phyloP scores from a whole-genome alignment of 2,797 vertebrate species.

The Microctenopoma stevenorrisi region DNA sequence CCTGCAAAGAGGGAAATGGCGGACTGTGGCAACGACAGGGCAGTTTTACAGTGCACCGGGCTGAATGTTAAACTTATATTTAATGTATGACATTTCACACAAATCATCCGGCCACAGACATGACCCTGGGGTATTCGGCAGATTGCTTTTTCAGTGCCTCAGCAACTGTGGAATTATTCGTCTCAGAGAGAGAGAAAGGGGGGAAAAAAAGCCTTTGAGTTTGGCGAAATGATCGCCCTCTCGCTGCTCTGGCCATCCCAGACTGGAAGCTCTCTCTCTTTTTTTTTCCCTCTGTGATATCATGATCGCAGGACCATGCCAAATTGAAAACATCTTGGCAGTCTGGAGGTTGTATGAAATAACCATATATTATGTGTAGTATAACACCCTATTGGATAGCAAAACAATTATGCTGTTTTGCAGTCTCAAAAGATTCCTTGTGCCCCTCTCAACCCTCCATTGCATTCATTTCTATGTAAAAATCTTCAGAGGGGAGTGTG shows the following conservation, averaged over 20 bases:
- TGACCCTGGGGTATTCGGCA: constrained; percentile 89
- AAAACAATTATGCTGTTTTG: constrained; percentile 86
- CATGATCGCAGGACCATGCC: constrained; percentile 87
- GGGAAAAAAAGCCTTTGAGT: constrained; percentile 78
- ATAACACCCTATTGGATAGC: constrained; percentile 84
- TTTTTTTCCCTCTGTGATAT: constrained; percentile 80
- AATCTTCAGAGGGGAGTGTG: constrained; percentile 71
- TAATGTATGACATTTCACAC: constrained; percentile 92
- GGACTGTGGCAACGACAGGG: constrained; percentile 82
- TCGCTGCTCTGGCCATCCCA: constrained; percentile 82
- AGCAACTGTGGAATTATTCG: constrained; percentile 90
- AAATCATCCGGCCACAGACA: constrained; percentile 90
- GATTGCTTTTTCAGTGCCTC: constrained; percentile 92
- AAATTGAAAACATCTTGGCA: constrained; percentile 91
- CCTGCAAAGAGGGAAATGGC: constrained; percentile 76
- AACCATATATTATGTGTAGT: constrained; percentile 87
- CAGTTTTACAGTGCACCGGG: constrained; percentile 87
- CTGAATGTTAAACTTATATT: constrained; percentile 91
- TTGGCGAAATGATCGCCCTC: constrained; percentile 85
- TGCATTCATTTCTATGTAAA: constrained; percentile 76
- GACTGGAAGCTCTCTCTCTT: constrained; percentile 75
- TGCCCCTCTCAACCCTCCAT: constrained; percentile 58
- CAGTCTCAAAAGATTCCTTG: constrained; percentile 78
- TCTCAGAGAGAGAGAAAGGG: constrained; percentile 79
- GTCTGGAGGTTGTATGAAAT: constrained; percentile 87